These are phyloP conservation scores for Glyphotaelius pellucidus DNA, from an alignment of 2,888 invertebrate species.

Conservation along the genomic window DNA sequence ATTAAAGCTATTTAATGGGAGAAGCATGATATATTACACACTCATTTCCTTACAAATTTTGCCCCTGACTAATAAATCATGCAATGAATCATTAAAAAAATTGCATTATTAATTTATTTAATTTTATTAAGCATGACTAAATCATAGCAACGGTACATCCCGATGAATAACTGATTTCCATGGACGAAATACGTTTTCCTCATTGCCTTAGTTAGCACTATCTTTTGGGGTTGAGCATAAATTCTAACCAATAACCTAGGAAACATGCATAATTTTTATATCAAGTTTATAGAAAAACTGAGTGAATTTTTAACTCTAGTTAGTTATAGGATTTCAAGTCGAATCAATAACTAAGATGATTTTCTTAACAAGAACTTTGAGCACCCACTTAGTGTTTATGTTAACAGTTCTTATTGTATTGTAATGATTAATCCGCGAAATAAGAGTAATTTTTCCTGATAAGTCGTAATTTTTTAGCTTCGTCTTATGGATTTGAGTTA, in stretches of 20 bases:
- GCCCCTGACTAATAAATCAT: not conserved
- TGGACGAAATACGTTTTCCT: not conserved
- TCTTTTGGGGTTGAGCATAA: not conserved
- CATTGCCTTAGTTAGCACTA: not conserved
- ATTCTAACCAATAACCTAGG: no score
- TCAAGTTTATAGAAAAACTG: no score
- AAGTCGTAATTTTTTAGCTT: no score
- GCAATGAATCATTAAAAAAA: not conserved
- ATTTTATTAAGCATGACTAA: not conserved
- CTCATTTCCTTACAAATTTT: not conserved
- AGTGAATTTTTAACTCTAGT: not conserved
- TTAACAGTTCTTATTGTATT: no score
- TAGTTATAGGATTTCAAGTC: not conserved
- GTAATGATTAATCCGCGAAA: no score
- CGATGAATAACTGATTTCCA: not conserved
- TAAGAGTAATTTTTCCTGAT: no score
- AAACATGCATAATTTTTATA: no score
- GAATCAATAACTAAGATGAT: not conserved
- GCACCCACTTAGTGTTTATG: not conserved
- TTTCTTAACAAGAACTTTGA: not conserved
- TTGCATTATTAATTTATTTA: not conserved
- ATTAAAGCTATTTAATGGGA: not conserved
- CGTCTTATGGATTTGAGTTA: no score
- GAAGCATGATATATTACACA: not conserved
- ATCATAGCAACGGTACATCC: not conserved